A percentile compares a stretch with the other conserved stretches of the same genome.
phyloP scores from a whole-genome alignment of 2,888 invertebrate genomes.

The Megaustenia siamemsis region DNA sequence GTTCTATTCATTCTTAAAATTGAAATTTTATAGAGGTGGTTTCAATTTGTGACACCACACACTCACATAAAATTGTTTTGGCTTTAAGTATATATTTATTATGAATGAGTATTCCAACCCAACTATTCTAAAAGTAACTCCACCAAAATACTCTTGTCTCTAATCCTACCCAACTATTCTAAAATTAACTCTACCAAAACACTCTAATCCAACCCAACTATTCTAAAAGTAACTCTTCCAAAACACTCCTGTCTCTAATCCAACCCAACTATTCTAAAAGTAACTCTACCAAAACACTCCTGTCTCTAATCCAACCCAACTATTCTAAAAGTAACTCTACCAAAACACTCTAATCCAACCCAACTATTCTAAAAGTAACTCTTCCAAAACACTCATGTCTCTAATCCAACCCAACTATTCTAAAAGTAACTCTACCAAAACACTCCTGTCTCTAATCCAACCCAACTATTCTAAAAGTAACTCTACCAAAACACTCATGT shows the following conservation, averaged over 20 bases:
- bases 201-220: background rate
- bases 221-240: too few species aligned
- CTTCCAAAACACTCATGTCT: too few species aligned
- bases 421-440: too few species aligned
- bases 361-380: too few species aligned
- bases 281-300: background rate
- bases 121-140: background rate
- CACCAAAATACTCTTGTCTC: background rate
- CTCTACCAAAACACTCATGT: background rate
- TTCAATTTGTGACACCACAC: too few species aligned
- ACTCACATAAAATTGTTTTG: too few species aligned
- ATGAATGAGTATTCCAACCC: too few species aligned
- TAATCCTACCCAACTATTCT: background rate
- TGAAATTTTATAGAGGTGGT: too few species aligned
- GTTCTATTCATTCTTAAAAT: too few species aligned
- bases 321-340: background rate
- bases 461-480: too few species aligned
- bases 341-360: background rate
- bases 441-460: too few species aligned
- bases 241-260: background rate
- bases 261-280: background rate
- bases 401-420: constrained; percentile 44
- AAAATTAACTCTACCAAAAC: background rate
- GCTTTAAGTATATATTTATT: too few species aligned
- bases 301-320: background rate